A percentile compares a stretch with the other conserved stretches of the same genome.
Conservation (phyloP, 2,888 invertebrate genomes). For the Dendrolimus pini region DNA sequence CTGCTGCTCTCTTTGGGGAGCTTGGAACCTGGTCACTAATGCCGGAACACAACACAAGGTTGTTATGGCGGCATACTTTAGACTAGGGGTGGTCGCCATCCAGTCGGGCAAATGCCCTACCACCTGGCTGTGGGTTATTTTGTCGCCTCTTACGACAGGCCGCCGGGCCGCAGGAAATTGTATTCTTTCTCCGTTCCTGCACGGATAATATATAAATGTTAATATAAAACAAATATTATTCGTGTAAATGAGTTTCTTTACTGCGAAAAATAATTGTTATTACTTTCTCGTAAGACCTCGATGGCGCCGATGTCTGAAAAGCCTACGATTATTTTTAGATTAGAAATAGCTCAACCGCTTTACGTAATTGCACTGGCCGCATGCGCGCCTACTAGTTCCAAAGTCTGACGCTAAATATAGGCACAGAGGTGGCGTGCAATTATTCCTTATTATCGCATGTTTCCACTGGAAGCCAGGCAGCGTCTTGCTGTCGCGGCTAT, state of each 20-base stretch:
- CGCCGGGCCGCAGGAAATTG: no score
- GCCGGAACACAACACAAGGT: no score
- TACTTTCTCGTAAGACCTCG: slow-evolving; percentile 71
- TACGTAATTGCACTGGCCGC: slow-evolving; percentile 74
- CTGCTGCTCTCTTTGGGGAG: no score
- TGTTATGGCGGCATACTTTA: no score
- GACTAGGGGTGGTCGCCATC: no score
- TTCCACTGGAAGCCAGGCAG: slow-evolving; percentile 64
- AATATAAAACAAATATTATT: background rate
- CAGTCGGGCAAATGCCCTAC: no score
- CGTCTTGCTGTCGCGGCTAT: slow-evolving; percentile 51
- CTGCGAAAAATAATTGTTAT: slow-evolving; percentile 53
- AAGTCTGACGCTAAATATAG: slow-evolving; percentile 74
- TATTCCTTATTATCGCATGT: slow-evolving; percentile 74
- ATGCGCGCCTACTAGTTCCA: slow-evolving; percentile 69
- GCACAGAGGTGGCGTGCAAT: slow-evolving; percentile 66
- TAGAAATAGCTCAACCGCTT: slow-evolving; percentile 77
- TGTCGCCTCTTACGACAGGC: no score
- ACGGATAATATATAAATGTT: no score
- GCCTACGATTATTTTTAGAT: slow-evolving; percentile 77
- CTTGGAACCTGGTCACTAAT: no score
- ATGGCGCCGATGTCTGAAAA: slow-evolving; percentile 68
- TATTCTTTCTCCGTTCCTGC: no score
- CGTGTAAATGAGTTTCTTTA: slow-evolving; percentile 5
- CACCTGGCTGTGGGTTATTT: no score